Evolutionary conservation across 2,797 vertebrate species (phyloP).

Genomic region (Phataginus tricuspis): DNA sequence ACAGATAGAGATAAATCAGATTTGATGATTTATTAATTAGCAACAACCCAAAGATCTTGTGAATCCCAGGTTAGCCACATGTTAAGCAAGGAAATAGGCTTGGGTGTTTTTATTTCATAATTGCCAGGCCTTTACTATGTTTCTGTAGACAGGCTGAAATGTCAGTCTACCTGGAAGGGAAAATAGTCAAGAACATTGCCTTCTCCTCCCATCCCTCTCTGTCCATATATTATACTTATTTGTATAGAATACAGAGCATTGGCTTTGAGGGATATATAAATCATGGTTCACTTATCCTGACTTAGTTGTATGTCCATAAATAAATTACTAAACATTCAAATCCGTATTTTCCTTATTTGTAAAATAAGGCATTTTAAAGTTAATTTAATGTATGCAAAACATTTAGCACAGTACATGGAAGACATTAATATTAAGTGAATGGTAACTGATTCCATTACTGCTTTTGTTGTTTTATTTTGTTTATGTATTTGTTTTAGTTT

Average conservation of each 20-base stretch:
- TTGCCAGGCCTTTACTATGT: background rate
- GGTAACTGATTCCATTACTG: background rate
- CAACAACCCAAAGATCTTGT: background rate
- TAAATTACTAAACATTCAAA: background rate
- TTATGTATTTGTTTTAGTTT: background rate
- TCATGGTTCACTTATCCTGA: background rate
- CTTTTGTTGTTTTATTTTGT: constrained; percentile 6
- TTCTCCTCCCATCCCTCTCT: background rate
- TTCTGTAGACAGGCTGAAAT: background rate
- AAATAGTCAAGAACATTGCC: background rate
- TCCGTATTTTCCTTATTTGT: background rate
- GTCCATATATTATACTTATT: background rate
- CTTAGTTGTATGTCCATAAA: background rate
- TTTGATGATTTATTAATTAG: constrained; percentile 32
- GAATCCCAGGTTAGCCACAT: background rate
- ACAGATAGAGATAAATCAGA: background rate
- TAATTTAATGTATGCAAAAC: background rate
- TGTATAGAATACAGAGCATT: background rate
- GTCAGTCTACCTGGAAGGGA: background rate
- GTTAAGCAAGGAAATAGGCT: background rate
- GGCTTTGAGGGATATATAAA: background rate
- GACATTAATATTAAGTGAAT: background rate
- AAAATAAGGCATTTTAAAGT: background rate
- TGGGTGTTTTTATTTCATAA: background rate
- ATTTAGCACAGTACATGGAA: background rate